Percentiles rank a stretch among this genome's conserved stretches.
Evolutionary conservation across 2,797 vertebrate species (phyloP).

Genomic region (Lerista edwardsae): DNA sequence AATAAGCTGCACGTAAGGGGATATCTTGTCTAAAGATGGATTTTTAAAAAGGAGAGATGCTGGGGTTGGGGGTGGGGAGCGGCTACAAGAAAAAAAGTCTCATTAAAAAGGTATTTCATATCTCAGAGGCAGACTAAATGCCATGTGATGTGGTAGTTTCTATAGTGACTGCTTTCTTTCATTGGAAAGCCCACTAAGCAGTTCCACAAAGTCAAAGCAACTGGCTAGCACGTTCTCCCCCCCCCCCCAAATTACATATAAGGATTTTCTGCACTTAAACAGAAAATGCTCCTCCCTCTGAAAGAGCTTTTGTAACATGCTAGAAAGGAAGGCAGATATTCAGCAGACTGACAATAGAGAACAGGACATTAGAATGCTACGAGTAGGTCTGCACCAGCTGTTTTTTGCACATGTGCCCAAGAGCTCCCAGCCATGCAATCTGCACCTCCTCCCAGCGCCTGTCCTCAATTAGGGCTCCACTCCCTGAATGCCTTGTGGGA

Average conservation of each 20-base stretch:
- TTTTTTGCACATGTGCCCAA: background rate
- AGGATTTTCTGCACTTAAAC: conserved; percentile 63
- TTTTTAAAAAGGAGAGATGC: conserved; percentile 7
- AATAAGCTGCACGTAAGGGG: conserved; percentile 2
- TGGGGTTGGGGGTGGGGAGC: background rate
- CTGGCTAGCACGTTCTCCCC: background rate
- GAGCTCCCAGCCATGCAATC: background rate
- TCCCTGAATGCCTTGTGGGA: background rate
- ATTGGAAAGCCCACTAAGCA: conserved; percentile 51
- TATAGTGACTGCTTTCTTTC: conserved; percentile 68
- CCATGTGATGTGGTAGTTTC: conserved; percentile 67
- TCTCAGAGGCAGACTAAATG: conserved; percentile 36
- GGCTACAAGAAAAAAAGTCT: background rate
- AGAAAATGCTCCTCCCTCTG: conserved; percentile 50
- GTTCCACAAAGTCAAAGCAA: conserved; percentile 58
- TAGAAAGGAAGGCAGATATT: conserved; percentile 28
- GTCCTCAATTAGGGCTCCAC: background rate
- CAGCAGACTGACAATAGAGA: conserved; percentile 1
- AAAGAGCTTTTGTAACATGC: conserved; percentile 63
- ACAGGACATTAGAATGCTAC: background rate
- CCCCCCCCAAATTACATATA: conserved; percentile 29
- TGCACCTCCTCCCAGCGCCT: background rate
- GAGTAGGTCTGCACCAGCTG: background rate
- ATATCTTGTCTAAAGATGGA: conserved; percentile 5
- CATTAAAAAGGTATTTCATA: conserved; percentile 37